A percentile compares a stretch with the other conserved stretches of the same genome.
phyloP scores from a whole-genome alignment of 2,113 vertebrate species.

The Thinocorus orbignyianus region DNA sequence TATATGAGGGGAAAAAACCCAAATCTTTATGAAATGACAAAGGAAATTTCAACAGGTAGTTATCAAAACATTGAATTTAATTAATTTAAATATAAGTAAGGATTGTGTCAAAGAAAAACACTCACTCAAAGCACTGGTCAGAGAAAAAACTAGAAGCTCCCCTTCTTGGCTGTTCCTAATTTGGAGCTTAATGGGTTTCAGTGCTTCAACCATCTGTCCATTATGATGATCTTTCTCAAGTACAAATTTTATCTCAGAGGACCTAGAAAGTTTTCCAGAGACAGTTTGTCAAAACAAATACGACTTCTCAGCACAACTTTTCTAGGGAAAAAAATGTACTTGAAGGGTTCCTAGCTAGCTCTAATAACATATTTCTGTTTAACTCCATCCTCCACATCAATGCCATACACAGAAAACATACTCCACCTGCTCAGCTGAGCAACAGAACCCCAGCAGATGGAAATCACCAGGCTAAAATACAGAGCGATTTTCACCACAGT shows the following conservation, averaged over 20 bases:
- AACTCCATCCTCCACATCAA: not conserved
- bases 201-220: not conserved
- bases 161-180: not conserved
- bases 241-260: not conserved
- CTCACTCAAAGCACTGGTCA: not conserved
- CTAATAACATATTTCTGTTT: not conserved
- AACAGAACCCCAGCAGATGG: not conserved
- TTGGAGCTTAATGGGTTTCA: not conserved
- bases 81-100: not conserved
- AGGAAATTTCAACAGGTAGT: not conserved
- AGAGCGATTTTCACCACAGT: not conserved
- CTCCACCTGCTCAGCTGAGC: not conserved
- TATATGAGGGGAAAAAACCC: rapidly evolving
- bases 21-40: not conserved
- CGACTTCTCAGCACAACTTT: not conserved
- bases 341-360: not conserved
- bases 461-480: not conserved
- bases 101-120: not conserved
- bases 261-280: not conserved
- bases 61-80: not conserved
- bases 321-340: not conserved
- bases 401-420: not conserved
- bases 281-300: not conserved
- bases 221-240: not conserved
- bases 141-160: not conserved